These are phyloP conservation scores for Bubalus kerabau DNA, from an alignment of 2,113 vertebrate species.

Conservation along the genomic window DNA sequence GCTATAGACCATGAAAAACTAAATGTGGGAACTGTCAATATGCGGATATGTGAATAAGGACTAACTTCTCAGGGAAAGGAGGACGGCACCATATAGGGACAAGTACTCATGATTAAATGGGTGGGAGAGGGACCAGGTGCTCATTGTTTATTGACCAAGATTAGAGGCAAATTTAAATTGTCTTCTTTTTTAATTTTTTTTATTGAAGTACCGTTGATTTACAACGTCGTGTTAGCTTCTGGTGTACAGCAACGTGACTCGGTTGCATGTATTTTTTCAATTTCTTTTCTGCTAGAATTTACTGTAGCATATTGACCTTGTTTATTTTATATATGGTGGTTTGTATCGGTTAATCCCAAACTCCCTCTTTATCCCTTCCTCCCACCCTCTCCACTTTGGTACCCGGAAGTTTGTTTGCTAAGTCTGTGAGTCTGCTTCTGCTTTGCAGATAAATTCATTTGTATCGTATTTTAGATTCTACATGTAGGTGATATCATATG, in stretches of 20 bases:
- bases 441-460: neutral
- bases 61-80: neutral
- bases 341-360: neutral
- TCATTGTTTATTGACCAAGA: neutral
- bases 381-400: neutral
- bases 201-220: neutral
- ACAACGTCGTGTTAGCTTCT: neutral
- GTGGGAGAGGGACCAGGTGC: neutral
- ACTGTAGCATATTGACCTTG: neutral
- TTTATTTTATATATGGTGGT: too few relatives aligned
- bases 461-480: neutral
- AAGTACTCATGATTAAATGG: fast-evolving
- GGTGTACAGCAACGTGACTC: neutral
- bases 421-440: neutral
- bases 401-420: neutral
- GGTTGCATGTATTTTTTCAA: neutral
- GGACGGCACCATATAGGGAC: fast-evolving
- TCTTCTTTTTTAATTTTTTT: neutral
- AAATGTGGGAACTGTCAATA: neutral
- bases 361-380: neutral
- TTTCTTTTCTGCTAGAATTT: neutral
- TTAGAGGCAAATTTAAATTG: neutral
- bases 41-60: neutral
- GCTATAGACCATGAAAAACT: neutral
- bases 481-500: neutral